Percentiles rank a stretch among this genome's conserved stretches.
These are phyloP conservation scores for Chlorodrepanis virens DNA, from an alignment of 2,113 vertebrate species.

Conservation along the genomic window DNA sequence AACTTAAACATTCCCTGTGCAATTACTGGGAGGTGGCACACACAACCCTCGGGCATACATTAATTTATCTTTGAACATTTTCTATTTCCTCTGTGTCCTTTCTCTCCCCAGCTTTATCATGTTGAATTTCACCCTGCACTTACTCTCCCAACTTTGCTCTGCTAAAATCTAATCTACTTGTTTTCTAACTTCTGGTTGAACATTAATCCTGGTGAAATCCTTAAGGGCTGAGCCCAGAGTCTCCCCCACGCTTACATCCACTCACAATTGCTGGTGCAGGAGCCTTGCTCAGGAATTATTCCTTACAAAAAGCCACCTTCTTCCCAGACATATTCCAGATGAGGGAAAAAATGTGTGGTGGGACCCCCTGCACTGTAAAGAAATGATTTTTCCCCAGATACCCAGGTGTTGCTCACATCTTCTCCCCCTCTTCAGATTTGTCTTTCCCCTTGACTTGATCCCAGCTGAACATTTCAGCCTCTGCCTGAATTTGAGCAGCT, in stretches of 20 bases:
- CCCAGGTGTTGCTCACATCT: neutral
- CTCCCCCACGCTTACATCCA: neutral
- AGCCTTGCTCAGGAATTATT: neutral
- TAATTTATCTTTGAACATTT: slow-evolving; percentile 62
- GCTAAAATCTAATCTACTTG: slow-evolving; percentile 20
- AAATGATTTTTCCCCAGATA: neutral
- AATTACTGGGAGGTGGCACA: slow-evolving; percentile 45
- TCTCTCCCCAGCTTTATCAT: slow-evolving; percentile 27
- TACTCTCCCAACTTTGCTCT: neutral
- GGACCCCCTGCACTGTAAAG: neutral
- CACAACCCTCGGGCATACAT: slow-evolving; percentile 39
- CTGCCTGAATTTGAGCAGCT: neutral
- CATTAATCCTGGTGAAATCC: slow-evolving; percentile 40
- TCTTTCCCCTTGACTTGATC: rapidly evolving
- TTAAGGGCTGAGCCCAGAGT: neutral
- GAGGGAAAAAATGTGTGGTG: neutral
- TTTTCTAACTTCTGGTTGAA: slow-evolving; percentile 16
- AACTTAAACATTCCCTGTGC: slow-evolving; percentile 17
- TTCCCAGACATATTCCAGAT: neutral
- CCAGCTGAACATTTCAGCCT: neutral
- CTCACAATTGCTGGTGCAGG: neutral
- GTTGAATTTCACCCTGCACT: slow-evolving; percentile 47
- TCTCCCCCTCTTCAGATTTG: neutral
- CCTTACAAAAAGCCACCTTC: neutral
- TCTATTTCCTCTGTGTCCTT: slow-evolving; percentile 55